Conservation (phyloP, 2,113 vertebrate genomes). For the Vicugna pacos region DNA sequence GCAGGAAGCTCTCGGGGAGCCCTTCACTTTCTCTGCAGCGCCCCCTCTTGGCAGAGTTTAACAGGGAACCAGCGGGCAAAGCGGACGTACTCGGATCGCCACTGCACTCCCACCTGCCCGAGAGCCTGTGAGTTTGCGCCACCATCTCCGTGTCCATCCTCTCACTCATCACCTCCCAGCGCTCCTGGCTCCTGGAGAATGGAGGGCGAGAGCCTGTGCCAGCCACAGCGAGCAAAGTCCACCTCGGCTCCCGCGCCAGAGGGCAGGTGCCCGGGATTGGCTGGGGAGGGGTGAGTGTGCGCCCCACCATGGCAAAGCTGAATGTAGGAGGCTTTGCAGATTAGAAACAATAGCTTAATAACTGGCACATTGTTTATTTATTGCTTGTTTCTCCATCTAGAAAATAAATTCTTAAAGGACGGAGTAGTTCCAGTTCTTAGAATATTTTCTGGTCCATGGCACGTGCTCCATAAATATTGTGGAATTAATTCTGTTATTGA, state of each 20-base stretch:
- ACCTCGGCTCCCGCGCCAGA: conserved; percentile 89
- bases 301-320: not conserved
- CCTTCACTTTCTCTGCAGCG: fast-evolving
- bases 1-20: not conserved
- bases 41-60: not conserved
- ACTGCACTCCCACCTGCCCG: conserved; percentile 87
- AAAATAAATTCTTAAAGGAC: not conserved
- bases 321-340: not conserved
- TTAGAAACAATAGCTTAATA: not conserved
- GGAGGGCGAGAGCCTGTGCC: conserved; percentile 80
- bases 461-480: not conserved
- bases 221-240: conserved; percentile 87
- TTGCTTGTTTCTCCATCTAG: not conserved
- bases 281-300: fast-evolving
- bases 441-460: not conserved
- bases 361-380: not conserved
- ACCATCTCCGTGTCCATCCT: conserved; percentile 89
- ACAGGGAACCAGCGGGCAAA: not conserved
- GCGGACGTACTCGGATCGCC: conserved; percentile 84
- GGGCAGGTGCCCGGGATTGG: conserved; percentile 85
- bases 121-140: conserved; percentile 91
- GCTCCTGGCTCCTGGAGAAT: conserved; percentile 91
- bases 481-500: not conserved
- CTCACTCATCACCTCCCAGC: conserved; percentile 90
- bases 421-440: not conserved